Conservation (phyloP, 1,140 invertebrate genomes). For the Tenebrio molitor region DNA sequence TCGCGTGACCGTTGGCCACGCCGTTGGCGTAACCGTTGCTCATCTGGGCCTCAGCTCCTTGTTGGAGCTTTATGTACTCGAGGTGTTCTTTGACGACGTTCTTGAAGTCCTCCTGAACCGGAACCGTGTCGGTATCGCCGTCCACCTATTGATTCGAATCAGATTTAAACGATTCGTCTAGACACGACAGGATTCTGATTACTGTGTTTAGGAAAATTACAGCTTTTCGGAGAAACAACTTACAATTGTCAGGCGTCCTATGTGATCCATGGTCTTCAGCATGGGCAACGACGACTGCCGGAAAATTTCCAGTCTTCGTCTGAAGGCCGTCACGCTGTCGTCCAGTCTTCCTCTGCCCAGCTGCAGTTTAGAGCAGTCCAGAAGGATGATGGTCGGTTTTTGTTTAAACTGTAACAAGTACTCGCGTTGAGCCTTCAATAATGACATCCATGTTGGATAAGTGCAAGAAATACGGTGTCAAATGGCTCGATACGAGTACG, state of each 20-base stretch:
- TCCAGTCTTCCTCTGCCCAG: conserved; percentile 83
- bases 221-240: conserved; percentile 68
- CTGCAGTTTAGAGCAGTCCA: conserved; percentile 90
- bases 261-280: conserved; percentile 85
- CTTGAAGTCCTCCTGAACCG: conserved; percentile 82
- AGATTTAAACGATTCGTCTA: too few species aligned
- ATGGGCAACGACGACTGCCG: conserved; percentile 88
- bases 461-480: not conserved
- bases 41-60: conserved; percentile 29
- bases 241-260: conserved; percentile 83
- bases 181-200: too few species aligned
- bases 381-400: conserved; percentile 80
- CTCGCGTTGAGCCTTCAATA: not conserved
- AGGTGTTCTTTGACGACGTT: conserved; percentile 77
- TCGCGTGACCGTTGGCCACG: conserved; percentile 53
- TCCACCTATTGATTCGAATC: too few species aligned
- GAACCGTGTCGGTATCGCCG: conserved; percentile 81
- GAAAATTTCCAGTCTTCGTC: conserved; percentile 85
- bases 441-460: not conserved
- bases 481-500: not conserved
- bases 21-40: conserved; percentile 59
- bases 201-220: not conserved
- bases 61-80: conserved; percentile 68
- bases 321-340: conserved; percentile 87
- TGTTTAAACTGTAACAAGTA: conserved; percentile 77